Percentiles rank a stretch among this genome's conserved stretches.
These are phyloP conservation scores for Manacus vitellinus DNA, from an alignment of 2,113 vertebrate genomes.

Conservation along the genomic window DNA sequence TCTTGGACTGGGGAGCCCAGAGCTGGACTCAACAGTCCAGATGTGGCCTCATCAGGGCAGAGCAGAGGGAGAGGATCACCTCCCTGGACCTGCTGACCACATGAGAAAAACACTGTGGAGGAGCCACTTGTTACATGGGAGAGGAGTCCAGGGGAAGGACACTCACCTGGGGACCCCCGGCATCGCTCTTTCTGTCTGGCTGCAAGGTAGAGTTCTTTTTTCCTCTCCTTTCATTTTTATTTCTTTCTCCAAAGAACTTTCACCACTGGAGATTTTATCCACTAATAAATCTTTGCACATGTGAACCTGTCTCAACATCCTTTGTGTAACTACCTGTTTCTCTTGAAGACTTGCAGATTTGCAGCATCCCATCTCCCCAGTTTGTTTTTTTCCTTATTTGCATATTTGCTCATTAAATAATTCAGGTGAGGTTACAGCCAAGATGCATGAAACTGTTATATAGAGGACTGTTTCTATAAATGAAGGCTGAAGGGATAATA, in stretches of 20 bases:
- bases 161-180: not conserved
- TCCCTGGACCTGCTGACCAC: not conserved
- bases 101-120: not conserved
- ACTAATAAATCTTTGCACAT: not conserved
- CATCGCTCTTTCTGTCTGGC: not conserved
- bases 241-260: not conserved
- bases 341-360: not conserved
- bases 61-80: not conserved
- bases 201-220: not conserved
- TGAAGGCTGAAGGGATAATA: not conserved
- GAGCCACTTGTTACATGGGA: not conserved
- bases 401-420: not conserved
- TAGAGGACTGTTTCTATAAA: not conserved
- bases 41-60: not conserved
- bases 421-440: not conserved
- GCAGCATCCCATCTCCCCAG: fast-evolving
- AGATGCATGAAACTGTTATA: not conserved
- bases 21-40: not conserved
- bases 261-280: not conserved
- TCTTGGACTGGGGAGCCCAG: not conserved
- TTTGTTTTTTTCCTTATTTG: not conserved
- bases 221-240: not conserved
- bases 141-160: not conserved
- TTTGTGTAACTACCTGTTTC: not conserved
- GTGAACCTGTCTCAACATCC: not conserved